Conservation (phyloP, 2,113 vertebrate genomes). For the Boleophthalmus pectinirostris region DNA sequence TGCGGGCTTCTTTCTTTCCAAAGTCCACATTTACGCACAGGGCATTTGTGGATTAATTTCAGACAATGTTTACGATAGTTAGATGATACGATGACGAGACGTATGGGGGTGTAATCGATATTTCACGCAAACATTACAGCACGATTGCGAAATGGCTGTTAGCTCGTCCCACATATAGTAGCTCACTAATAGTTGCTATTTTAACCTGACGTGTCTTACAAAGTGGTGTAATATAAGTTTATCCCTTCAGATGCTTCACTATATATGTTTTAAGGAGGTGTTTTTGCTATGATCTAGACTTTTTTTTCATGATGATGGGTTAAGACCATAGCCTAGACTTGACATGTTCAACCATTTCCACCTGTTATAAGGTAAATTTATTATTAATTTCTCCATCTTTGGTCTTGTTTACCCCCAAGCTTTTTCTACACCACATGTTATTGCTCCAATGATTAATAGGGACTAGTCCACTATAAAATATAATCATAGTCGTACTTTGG, state of each 20-base stretch:
- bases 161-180: neutral
- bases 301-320: too few species aligned
- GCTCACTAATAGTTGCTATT: neutral
- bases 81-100: neutral
- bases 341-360: too few species aligned
- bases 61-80: neutral
- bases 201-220: neutral
- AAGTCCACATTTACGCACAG: neutral
- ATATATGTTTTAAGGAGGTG: neutral
- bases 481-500: too few species aligned
- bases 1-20: neutral
- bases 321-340: too few species aligned
- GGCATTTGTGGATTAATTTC: neutral
- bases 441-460: too few species aligned
- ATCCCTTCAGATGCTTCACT: too few species aligned
- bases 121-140: conserved; percentile 1
- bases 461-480: too few species aligned
- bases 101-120: neutral
- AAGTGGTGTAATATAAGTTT: neutral
- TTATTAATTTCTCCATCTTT: too few species aligned
- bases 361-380: too few species aligned
- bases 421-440: too few species aligned
- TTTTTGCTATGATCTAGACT: too few species aligned
- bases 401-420: too few species aligned
- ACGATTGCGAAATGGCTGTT: conserved; percentile 15